These are phyloP conservation scores for Eristalis pertinax DNA, from an alignment of 2,888 invertebrate species.

Conservation along the genomic window DNA sequence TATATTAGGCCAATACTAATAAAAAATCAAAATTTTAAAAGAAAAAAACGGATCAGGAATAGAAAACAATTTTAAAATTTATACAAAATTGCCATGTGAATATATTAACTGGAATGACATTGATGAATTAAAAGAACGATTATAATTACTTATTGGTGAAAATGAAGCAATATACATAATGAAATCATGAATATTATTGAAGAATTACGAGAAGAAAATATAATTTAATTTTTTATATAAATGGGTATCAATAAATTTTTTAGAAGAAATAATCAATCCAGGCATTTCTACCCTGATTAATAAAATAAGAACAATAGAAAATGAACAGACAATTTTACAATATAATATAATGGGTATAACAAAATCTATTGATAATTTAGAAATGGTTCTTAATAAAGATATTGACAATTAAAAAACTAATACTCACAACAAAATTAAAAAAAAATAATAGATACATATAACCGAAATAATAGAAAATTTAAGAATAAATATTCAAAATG, in stretches of 20 bases:
- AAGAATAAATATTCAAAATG: too few relatives aligned
- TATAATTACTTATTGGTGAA: slow-evolving; percentile 19
- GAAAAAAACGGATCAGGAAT: slow-evolving; percentile 10
- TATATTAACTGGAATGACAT: slow-evolving; percentile 23
- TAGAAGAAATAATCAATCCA: slow-evolving; percentile 3
- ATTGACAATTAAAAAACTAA: too few relatives aligned
- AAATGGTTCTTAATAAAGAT: too few relatives aligned
- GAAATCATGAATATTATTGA: slow-evolving; percentile 13
- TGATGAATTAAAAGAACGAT: slow-evolving; percentile 24
- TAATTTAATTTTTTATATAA: slow-evolving; percentile 24
- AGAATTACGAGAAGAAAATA: slow-evolving; percentile 24
- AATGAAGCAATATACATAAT: slow-evolving; percentile 23
- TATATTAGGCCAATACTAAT: too few relatives aligned
- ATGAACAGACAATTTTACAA: too few relatives aligned
- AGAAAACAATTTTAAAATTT: slow-evolving; percentile 23
- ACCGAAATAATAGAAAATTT: too few relatives aligned
- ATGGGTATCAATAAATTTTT: slow-evolving; percentile 5
- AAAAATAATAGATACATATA: too few relatives aligned
- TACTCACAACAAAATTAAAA: too few relatives aligned
- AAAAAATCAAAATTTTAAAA: slow-evolving; percentile 3
- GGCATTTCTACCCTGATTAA: too few relatives aligned
- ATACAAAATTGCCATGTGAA: slow-evolving; percentile 14
- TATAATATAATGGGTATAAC: too few relatives aligned
- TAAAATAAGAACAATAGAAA: too few relatives aligned
- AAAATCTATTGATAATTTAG: too few relatives aligned